Conservation (phyloP, 2,888 invertebrate genomes). For the Brachypterus glaber region DNA sequence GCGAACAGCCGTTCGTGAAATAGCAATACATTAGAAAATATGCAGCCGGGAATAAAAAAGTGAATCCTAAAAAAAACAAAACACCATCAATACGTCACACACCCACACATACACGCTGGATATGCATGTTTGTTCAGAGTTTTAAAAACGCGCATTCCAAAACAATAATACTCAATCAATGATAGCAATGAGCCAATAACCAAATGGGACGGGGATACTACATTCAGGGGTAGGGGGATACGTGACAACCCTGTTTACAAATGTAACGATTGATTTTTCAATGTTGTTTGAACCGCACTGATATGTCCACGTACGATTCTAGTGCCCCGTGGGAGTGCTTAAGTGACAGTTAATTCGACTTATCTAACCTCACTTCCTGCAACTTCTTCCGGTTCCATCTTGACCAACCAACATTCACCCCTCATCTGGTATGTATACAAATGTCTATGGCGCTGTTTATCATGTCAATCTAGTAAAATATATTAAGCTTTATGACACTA, state of each 20-base stretch:
- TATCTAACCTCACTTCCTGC: neutral
- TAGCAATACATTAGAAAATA: constrained; percentile 12
- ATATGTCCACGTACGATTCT: constrained; percentile 35
- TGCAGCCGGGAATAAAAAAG: constrained; percentile 8
- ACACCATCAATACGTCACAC: constrained; percentile 30
- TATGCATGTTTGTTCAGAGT: constrained; percentile 40
- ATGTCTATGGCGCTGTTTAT: no score
- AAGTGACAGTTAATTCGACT: constrained; percentile 21
- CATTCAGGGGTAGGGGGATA: constrained; percentile 36
- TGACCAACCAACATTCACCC: no score
- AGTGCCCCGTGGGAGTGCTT: constrained; percentile 32
- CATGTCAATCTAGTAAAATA: no score
- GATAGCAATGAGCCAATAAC: constrained; percentile 45
- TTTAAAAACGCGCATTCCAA: constrained; percentile 45
- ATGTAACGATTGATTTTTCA: constrained; percentile 45
- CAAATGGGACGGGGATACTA: constrained; percentile 41
- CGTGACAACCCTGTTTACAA: constrained; percentile 45
- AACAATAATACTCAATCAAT: constrained; percentile 45
- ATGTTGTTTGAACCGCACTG: constrained; percentile 41
- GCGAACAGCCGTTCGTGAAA: constrained; percentile 16
- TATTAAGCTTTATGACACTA: no score
- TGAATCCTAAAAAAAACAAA: constrained; percentile 19
- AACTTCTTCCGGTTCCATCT: no score
- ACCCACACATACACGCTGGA: constrained; percentile 26
- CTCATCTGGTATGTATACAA: no score